Base-by-base conservation (phyloP, 2,113 vertebrate species). In the Oncorhynchus masou region DNA sequence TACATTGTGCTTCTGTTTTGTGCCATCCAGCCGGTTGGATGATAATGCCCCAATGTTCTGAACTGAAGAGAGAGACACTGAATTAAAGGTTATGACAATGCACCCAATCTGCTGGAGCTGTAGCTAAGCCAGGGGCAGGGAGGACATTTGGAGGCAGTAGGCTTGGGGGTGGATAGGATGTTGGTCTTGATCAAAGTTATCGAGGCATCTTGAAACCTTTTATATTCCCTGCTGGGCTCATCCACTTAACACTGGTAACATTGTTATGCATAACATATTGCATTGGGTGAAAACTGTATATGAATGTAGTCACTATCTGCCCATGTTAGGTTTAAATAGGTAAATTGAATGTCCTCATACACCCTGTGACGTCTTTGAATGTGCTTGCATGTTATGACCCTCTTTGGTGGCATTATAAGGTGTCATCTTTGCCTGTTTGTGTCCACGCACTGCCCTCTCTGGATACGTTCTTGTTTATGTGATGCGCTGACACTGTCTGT, bases 301-400 rank as follows among this genome's bases (percentile, higher is more conserved):
- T 27, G 27, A 68, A 69, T 65, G 48, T 24, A 24, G 22, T 29
- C 70, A 31, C 8, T 54, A 20, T 31, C 29, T 2, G 72, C 27
- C 25, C 2, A 64, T 83, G 67, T 84, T 70, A 66, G 1, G 20
- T 7, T 60, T 34, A 49, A 15, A 70, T 16, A 60, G 25, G 73
- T 80, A 68, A 79, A 66, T 11, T 48, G 19, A 5, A 25, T 29
- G 64, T n/a, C 25, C 31, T 69, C 13, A 12, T 71, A 68, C 39
- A 45, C 39, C 39, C 39, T 11, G 39, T 81, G 73, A 62, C 2
- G 20, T 24, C 12, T 13, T 22, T 39, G 7, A 31, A 64, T 22
- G 64, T 13, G 74, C 27, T 22, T 45, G 20, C 4, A 29, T 11
- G 71, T 79, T 84, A 25, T 87, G 84, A 88, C 87, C 86, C 81